Base-by-base conservation (phyloP, 2,113 vertebrate genomes). In the Polypterus senegalus region DNA sequence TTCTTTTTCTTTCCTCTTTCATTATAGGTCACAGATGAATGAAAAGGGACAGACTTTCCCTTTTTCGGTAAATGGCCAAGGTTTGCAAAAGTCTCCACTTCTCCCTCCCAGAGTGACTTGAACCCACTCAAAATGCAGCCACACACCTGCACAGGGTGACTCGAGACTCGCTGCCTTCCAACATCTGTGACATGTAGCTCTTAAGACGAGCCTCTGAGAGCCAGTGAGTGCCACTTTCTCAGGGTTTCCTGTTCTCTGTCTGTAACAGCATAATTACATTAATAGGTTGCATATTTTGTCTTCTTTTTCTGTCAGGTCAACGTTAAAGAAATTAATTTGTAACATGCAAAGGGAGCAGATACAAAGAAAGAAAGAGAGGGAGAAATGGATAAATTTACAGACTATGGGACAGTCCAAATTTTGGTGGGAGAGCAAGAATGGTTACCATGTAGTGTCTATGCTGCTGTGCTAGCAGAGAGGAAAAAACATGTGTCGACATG, bases 211-310 rank as follows among this genome's bases (percentile, higher is more conserved):
- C 8, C 27, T 51, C 49, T 51, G 49, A 51, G 49, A 51, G 45
- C 9, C 55, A n/a, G 27, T 51, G 64, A 59, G 27, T 72, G 64
- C 72, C 73, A 69, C 71, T 78, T 82, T 81, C 76, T 80, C 72
- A 77, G 79, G 74, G 66, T 83, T 81, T 82, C 77, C 81, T 78
- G 81, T 79, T 76, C 1, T 2, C 78, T 80, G 70, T 87, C 85
- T 87, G 86, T 83, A 88, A 87, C 82, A 80, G 78, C 57, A 76
- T 80, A 85, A 84, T 88, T 85, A 84, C 71, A 80, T 86, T 87
- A 89, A 89, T 84, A 85, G 85, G 83, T 83, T 87, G 77, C 86
- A 87, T 85, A 88, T 87, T 89, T 52, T 56, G 6, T 64, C 45
- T 54, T 10, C 27, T 11, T 48, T 47, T 62, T 47, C 54, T 4